Evolutionary conservation across 2,113 vertebrate genomes (phyloP).

Genomic region (Desmodus rotundus): DNA sequence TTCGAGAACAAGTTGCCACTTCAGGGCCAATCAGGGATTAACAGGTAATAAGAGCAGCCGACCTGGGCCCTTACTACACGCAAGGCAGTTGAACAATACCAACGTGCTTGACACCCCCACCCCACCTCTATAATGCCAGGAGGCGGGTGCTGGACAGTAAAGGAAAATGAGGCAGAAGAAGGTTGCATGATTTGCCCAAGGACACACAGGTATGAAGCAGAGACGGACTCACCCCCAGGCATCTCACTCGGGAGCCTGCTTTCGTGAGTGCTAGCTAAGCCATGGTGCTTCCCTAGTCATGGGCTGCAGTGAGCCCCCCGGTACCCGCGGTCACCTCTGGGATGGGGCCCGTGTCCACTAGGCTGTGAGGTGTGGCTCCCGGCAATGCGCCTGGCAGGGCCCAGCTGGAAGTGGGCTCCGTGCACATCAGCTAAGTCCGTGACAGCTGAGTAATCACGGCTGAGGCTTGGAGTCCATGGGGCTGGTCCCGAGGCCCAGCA

Average conservation of each 20-base stretch:
- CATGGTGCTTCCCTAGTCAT: background rate
- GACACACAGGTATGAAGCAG: background rate
- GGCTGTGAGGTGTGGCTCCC: background rate
- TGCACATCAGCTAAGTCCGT: background rate
- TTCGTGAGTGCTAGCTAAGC: background rate
- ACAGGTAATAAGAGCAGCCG: background rate
- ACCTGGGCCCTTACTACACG: background rate
- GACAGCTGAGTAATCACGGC: background rate
- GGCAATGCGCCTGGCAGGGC: background rate
- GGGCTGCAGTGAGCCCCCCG: background rate
- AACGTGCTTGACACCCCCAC: too few species aligned
- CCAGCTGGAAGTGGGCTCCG: background rate
- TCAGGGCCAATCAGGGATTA: background rate
- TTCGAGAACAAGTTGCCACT: background rate
- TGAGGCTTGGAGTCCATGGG: fast-evolving
- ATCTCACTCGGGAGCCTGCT: background rate
- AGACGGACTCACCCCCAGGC: fast-evolving
- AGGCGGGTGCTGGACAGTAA: background rate
- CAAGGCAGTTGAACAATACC: background rate
- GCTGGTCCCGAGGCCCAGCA: background rate
- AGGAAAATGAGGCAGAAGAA: background rate
- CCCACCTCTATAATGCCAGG: background rate
- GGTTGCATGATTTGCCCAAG: background rate
- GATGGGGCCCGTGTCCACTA: background rate
- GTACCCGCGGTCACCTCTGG: fast-evolving